phyloP scores from a whole-genome alignment of 2,888 invertebrate genomes.

The Caenorhabditis japonica region DNA sequence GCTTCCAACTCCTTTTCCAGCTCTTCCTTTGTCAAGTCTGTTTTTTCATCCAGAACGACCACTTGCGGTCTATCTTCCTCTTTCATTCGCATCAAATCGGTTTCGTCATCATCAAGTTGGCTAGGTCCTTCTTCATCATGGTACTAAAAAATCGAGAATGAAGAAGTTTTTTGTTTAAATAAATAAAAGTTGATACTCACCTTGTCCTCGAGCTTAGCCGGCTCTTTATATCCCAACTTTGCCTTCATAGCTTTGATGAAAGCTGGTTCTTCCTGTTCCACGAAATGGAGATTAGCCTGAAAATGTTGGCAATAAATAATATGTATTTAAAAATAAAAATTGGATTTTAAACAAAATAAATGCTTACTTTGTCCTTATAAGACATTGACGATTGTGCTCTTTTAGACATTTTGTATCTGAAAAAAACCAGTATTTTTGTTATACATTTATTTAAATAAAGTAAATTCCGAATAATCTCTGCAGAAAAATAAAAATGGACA shows the following conservation, averaged over 20 bases:
- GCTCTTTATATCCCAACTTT: constrained; percentile 72
- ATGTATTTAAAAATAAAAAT: too few species aligned
- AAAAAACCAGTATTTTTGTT: background rate
- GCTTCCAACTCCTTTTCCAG: constrained; percentile 65
- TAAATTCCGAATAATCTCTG: background rate
- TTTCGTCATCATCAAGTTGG: constrained; percentile 59
- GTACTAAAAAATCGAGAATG: constrained; percentile 40
- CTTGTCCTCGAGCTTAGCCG: constrained; percentile 73
- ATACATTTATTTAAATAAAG: background rate
- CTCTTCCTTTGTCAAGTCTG: constrained; percentile 67
- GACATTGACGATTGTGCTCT: constrained; percentile 41
- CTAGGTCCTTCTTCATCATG: constrained; percentile 46
- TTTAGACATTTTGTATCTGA: constrained; percentile 44
- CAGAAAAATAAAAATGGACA: too few species aligned
- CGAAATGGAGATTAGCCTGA: constrained; percentile 57
- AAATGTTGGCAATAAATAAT: too few species aligned
- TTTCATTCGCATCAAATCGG: constrained; percentile 61
- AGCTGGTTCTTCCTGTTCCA: constrained; percentile 71
- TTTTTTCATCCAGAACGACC: constrained; percentile 68
- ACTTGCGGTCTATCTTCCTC: constrained; percentile 73
- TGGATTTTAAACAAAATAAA: background rate
- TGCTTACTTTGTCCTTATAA: constrained; percentile 47
- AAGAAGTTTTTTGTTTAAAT: background rate
- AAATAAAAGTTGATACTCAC: constrained; percentile 35
- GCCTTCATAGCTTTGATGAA: constrained; percentile 72